phyloP scores from a whole-genome alignment of 2,888 invertebrate genomes.

The Vannuccia rotundouncinata region DNA sequence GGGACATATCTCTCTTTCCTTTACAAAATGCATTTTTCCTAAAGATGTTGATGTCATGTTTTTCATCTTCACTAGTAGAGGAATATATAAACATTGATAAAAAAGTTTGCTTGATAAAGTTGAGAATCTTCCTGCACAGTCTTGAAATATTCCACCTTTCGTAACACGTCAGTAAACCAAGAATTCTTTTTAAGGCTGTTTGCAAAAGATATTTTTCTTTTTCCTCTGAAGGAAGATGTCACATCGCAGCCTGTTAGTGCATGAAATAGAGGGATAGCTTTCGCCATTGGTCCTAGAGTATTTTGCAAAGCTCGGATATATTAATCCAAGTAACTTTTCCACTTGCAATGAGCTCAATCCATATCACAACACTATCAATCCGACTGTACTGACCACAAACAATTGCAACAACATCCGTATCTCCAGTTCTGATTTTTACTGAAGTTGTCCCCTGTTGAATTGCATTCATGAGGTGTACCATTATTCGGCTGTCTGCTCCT shows the following conservation, averaged over 20 bases:
- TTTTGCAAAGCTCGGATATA: no score
- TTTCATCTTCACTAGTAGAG: no score
- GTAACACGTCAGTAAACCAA: constrained; percentile 14
- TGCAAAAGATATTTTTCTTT: background rate
- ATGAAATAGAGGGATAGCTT: background rate
- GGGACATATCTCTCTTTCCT: no score
- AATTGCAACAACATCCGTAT: background rate
- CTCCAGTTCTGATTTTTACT: background rate
- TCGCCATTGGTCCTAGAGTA: background rate
- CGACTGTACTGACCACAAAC: background rate
- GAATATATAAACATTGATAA: no score
- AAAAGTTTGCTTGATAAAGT: no score
- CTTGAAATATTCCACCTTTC: no score
- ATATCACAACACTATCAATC: background rate
- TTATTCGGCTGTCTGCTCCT: background rate
- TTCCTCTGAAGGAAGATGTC: background rate
- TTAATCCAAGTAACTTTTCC: background rate
- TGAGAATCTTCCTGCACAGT: no score
- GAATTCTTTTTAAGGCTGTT: constrained; percentile 18
- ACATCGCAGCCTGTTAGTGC: background rate
- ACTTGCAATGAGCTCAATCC: background rate
- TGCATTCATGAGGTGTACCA: background rate
- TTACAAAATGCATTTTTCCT: no score
- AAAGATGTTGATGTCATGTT: no score
- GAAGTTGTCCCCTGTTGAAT: background rate